Conservation (phyloP, 2,113 vertebrate species). For the Anguilla japonica region DNA sequence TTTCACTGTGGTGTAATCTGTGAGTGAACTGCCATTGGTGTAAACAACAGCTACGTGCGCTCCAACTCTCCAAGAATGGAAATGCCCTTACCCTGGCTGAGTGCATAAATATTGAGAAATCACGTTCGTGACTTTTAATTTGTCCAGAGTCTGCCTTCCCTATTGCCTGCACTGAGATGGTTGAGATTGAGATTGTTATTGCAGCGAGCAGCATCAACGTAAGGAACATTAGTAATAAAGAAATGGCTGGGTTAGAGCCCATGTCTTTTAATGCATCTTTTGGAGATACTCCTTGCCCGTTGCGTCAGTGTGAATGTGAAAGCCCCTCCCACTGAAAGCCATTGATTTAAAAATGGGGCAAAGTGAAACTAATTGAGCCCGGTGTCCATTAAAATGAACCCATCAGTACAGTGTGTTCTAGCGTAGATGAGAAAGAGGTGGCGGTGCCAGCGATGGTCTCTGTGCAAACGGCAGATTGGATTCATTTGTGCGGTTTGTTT, state of each 20-base stretch:
- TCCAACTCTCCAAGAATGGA: too few relatives aligned
- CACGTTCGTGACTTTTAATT: too few relatives aligned
- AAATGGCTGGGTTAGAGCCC: not conserved
- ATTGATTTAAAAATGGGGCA: conserved; percentile 6
- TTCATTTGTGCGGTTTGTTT: conserved; percentile 23
- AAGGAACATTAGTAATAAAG: too few relatives aligned
- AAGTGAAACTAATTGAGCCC: not conserved
- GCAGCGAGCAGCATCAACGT: too few relatives aligned
- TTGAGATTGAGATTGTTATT: too few relatives aligned
- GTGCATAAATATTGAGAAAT: too few relatives aligned
- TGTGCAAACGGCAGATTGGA: not conserved
- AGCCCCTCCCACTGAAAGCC: not conserved
- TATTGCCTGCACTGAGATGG: too few relatives aligned
- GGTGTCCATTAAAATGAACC: not conserved
- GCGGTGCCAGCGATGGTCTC: not conserved
- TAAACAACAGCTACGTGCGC: too few relatives aligned
- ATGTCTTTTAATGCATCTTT: not conserved
- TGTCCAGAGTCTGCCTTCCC: too few relatives aligned
- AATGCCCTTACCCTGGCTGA: too few relatives aligned
- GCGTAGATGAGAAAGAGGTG: not conserved
- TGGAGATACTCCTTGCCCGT: not conserved
- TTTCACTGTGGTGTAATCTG: too few relatives aligned
- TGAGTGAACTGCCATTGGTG: too few relatives aligned
- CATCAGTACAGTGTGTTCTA: not conserved
- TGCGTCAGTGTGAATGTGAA: not conserved